Evolutionary conservation across 2,888 invertebrate species (phyloP).

Genomic region (Drosophila mercatorum): DNA sequence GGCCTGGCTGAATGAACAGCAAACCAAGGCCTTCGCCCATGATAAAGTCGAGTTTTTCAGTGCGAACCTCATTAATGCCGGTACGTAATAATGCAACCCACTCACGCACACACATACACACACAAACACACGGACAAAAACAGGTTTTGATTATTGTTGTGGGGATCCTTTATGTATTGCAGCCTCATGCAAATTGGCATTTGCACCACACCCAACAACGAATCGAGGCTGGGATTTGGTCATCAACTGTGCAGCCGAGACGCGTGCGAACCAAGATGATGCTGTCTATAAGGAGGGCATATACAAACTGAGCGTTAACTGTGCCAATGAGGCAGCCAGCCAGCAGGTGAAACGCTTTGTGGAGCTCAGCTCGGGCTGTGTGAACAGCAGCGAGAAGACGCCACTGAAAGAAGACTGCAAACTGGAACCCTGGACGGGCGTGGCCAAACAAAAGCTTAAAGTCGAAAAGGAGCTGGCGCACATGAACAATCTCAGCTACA

Average conservation of each 20-base stretch:
- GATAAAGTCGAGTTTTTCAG: constrained; percentile 94
- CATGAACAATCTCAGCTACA: constrained; percentile 89
- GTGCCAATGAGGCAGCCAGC: constrained; percentile 91
- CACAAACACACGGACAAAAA: constrained; percentile 36
- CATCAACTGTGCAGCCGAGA: constrained; percentile 96
- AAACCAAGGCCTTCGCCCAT: constrained; percentile 90
- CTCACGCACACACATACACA: constrained; percentile 13
- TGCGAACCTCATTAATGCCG: constrained; percentile 94
- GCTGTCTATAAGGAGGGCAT: constrained; percentile 96
- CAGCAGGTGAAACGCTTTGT: constrained; percentile 89
- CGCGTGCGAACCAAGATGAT: constrained; percentile 94
- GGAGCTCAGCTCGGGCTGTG: constrained; percentile 93
- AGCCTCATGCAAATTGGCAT: constrained; percentile 93
- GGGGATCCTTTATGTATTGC: constrained; percentile 71
- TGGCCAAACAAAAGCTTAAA: constrained; percentile 92
- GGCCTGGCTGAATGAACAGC: constrained; percentile 93
- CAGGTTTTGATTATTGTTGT: constrained; percentile 44
- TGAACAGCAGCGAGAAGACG: constrained; percentile 91
- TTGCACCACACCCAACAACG: constrained; percentile 86
- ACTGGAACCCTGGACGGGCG: constrained; percentile 93
- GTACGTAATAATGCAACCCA: constrained; percentile 85
- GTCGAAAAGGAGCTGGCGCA: constrained; percentile 91
- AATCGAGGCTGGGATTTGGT: constrained; percentile 90
- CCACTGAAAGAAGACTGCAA: constrained; percentile 91
- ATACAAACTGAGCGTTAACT: constrained; percentile 92